These are phyloP conservation scores for Cyprinodon variegatus DNA, from an alignment of 2,113 vertebrate species.

Conservation along the genomic window DNA sequence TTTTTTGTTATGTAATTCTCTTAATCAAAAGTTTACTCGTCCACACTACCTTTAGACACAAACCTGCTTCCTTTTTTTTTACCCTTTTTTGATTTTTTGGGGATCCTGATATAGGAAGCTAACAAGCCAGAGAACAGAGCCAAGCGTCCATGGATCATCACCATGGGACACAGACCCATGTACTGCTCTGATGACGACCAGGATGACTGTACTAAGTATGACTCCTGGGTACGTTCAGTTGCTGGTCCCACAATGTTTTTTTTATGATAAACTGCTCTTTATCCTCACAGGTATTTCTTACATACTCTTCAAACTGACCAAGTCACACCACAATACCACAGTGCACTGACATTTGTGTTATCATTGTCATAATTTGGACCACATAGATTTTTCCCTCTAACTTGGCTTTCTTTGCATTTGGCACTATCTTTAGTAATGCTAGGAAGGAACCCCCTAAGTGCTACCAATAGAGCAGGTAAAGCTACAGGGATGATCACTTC, in stretches of 20 bases:
- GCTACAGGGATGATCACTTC: constrained; percentile 31
- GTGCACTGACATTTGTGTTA: constrained; percentile 15
- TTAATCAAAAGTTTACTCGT: background rate
- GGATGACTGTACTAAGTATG: constrained; percentile 85
- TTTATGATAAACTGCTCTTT: background rate
- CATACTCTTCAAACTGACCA: constrained; percentile 19
- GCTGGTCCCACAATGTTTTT: background rate
- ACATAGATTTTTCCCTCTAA: constrained; percentile 66
- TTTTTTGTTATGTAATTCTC: background rate
- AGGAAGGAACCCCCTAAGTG: constrained; percentile 11
- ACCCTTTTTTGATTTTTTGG: background rate
- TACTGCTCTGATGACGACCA: constrained; percentile 89
- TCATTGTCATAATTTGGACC: constrained; percentile 62
- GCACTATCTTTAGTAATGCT: constrained; percentile 15
- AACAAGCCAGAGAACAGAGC: constrained; percentile 75
- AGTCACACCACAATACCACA: constrained; percentile 19
- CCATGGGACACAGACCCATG: constrained; percentile 92
- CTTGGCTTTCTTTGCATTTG: constrained; percentile 41
- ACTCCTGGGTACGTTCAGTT: constrained; percentile 79
- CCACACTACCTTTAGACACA: background rate
- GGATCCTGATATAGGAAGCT: constrained; percentile 72
- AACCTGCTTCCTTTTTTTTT: background rate
- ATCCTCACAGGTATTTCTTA: constrained; percentile 6
- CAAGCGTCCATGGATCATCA: constrained; percentile 87
- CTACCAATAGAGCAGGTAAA: constrained; percentile 29